Base-by-base conservation (phyloP, 2,888 invertebrate genomes). In the Nezara viridula region DNA sequence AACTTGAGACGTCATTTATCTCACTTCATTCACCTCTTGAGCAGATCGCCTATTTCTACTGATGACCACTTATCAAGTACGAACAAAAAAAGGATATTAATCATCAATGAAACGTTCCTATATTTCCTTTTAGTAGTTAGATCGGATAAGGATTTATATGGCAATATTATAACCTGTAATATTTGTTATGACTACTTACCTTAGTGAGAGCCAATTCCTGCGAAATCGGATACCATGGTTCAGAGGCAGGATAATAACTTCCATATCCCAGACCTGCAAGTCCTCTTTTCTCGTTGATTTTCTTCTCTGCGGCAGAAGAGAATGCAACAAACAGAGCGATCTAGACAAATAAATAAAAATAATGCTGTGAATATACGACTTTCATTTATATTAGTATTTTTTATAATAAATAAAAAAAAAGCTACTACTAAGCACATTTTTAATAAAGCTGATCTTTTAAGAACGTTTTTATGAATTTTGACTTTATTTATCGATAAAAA, bases 201-300 rank as follows among this genome's bases (percentile, higher is more conserved):
- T 88, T 88, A 16, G 88, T 77, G 4, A 88, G 77, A 9, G 88
- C 66, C 12, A 88, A 19, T 37, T 88, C 88, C 27, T 60, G 88
- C 21, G 55, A 55, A 49, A 66, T 66, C 24, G 81, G 47, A 37
- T 40, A 52, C 40, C 52, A 52, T 0, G 60, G 73, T 32, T 77
- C 88, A n/a, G 73, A n/a, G n/a, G 21, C 73, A 0, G 88, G 88
- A 49, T n/a, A n/a, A 14, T 66, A 88, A 32, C 88, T 66, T 47
- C 60, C 55, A 50, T 77, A 89, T 40, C 73, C 89, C 4, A 89
- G 49, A 16, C 86, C 89, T 40, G 86, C 90, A 12, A 90, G 81
- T 21, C 90, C 90, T 50, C 90, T 60, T 85, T 90, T 90, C 88
- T 88, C 88, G 66, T 37, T 86, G 24, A 50, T 24, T 50, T 86